Base-by-base conservation (phyloP, 37 sponge, comb jelly and placozoan species). In the Petrosia ficiformis region DNA sequence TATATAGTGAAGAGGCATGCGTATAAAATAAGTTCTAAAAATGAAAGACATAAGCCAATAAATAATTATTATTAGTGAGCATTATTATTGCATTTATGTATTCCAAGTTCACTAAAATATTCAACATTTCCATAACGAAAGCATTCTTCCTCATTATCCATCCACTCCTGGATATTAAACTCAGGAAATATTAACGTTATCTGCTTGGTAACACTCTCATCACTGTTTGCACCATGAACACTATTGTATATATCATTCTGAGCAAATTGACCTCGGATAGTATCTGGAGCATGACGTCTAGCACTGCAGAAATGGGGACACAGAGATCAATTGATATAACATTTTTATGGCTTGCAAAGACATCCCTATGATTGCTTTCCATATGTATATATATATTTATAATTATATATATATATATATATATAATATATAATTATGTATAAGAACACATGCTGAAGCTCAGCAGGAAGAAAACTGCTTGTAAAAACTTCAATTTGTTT, bases 181-280 rank as follows among this genome's bases (percentile, higher is more conserved):
- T 87, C 93, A 21, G 80, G 77, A 32, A 92, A 92, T 70, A 92
- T 41, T 54, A 88, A 78, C 0, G 2, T 32, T 4, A 84, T 84
- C 65, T 92, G 90, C 48, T 78, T 76, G 34, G 24, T 37, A 21
- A 60, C 87, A 43, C 42, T 38, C 31, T 72, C 70, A 6, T 79
- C 75, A 57, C 84, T 78, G 41, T 86, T 81, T 78, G 89, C 64
- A 30, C 93, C 93, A 72, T 92, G 93, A 19, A 80, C 71, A 16
- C 81, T 75, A 68, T 92, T 92, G 42, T 84, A 80, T 19, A 90
- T 92, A 48, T 92, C 93, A n/a, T 85, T 84, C n/a, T 79, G 72
- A 1, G 85, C 90, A 65, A 71, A 83, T 28, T 39, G 59, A 8
- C 80, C 82, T 75, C 93, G 41, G 14, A 92, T 80, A 0, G 89